Percentiles rank a stretch among this genome's conserved stretches.
Conservation (phyloP, 2,113 vertebrate genomes). For the Pongo pygmaeus region DNA sequence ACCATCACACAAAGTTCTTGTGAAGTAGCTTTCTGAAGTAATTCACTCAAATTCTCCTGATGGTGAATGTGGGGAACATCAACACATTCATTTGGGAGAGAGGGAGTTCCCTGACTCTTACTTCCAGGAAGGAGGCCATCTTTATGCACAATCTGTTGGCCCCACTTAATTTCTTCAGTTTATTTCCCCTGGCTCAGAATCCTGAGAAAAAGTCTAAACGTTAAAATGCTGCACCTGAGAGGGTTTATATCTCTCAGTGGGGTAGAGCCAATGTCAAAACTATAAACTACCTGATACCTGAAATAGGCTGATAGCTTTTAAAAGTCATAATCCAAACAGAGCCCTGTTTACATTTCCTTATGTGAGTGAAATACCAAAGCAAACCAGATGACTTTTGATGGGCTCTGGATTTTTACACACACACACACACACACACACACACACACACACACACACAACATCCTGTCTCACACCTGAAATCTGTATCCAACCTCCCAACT, state of each 20-base stretch:
- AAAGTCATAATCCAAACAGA: conserved; percentile 59
- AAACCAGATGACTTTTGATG: conserved; percentile 33
- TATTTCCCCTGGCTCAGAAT: not conserved
- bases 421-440: not conserved
- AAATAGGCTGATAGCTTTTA: conserved; percentile 56
- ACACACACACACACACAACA: not conserved
- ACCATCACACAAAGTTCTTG: not conserved
- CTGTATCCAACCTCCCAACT: rapidly evolving
- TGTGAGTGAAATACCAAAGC: conserved; percentile 69
- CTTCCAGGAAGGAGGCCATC: not conserved
- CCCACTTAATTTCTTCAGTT: not conserved
- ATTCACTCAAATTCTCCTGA: not conserved
- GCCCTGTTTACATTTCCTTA: conserved; percentile 70
- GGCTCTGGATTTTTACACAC: conserved; percentile 56
- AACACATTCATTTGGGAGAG: not conserved
- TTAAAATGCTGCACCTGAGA: not conserved
- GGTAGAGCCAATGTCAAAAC: conserved; percentile 42
- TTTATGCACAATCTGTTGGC: not conserved
- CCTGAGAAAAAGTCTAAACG: not conserved
- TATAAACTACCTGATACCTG: conserved; percentile 36
- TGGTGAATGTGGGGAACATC: not conserved
- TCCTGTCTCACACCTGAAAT: not conserved
- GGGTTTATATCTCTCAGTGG: conserved; percentile 12
- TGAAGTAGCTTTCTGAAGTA: not conserved
- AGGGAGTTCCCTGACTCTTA: not conserved